These are phyloP conservation scores for Sinocyclocheilus grahami DNA, from an alignment of 2,113 vertebrate species.

Conservation along the genomic window DNA sequence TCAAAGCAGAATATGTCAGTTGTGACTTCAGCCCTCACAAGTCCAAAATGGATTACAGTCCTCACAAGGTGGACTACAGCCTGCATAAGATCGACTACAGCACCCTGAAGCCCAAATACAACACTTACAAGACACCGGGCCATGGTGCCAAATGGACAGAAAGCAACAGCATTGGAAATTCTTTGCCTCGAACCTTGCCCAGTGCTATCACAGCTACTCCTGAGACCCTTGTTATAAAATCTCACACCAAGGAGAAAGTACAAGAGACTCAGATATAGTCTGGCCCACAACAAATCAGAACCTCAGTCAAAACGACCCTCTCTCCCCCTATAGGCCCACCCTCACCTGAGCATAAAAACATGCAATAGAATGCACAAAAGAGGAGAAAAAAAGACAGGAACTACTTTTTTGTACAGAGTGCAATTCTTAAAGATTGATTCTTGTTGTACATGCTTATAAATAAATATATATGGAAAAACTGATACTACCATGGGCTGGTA, in stretches of 20 bases:
- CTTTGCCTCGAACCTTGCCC: slow-evolving; percentile 88
- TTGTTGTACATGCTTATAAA: slow-evolving; percentile 95
- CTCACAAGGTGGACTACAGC: slow-evolving; percentile 73
- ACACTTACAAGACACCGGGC: slow-evolving; percentile 77
- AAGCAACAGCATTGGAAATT: slow-evolving; percentile 89
- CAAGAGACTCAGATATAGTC: slow-evolving; percentile 97
- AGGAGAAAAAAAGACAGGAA: slow-evolving; percentile 72
- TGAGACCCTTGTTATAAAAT: slow-evolving; percentile 91
- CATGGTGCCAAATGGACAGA: slow-evolving; percentile 95
- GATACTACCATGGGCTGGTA: slow-evolving; percentile 89
- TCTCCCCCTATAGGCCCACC: slow-evolving; percentile 48
- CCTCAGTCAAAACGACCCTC: slow-evolving; percentile 29
- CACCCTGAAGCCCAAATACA: slow-evolving; percentile 77
- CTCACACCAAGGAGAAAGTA: slow-evolving; percentile 96
- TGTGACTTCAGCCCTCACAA: slow-evolving; percentile 74
- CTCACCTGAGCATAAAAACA: slow-evolving; percentile 75
- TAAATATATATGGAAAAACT: slow-evolving; percentile 74
- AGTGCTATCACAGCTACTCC: slow-evolving; percentile 81
- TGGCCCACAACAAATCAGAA: slow-evolving; percentile 17
- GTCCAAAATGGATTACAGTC: slow-evolving; percentile 75
- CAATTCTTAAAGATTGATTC: slow-evolving; percentile 83
- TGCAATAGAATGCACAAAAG: slow-evolving; percentile 93
- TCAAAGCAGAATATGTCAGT: slow-evolving; percentile 82
- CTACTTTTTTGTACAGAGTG: slow-evolving; percentile 89
- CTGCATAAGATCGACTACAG: slow-evolving; percentile 72